Base-by-base conservation (phyloP, 2,888 invertebrate genomes). In the Parapristionchus giblindavisi region DNA sequence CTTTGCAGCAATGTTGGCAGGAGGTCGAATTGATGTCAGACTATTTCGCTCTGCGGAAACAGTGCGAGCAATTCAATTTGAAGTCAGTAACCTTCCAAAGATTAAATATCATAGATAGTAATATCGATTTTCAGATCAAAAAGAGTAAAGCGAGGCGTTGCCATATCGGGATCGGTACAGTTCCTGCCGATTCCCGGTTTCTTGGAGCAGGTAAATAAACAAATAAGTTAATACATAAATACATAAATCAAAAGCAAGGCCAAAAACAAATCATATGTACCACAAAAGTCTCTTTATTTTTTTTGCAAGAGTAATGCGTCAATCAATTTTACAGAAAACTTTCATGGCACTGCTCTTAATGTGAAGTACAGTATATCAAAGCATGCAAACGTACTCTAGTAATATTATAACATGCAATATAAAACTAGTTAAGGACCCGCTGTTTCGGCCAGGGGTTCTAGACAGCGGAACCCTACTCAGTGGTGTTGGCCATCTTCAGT, bases 81-180 rank as follows among this genome's bases (percentile, higher is more conserved):
- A 68, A 0, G 63, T 43, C n/a, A 24, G 63, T 32, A 21, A n/a
- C 17, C 14, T 29, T 54, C n/a, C 27, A 51, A 4, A 24, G 21
- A n/a, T 51, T 8, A 32, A 29, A n/a, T 34, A 6, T 8, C 40
- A 34, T 54, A n/a, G 6, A n/a, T 54, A 54, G n/a, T 54, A 6
- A n/a, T 14, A 6, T 54, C n/a, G 8, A 8, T 6, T 61, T 52
- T 82, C 92, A 95, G 89, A 91, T 93, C 60, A 95, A 93, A 1
- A 3, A 43, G 73, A 92, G 92, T 93, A 84, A 97, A 97, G 88
- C 92, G 94, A 4, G 96, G 96, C 2, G 91, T 96, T 5, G 90
- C 93, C 1, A 89, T 95, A 32, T 91, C 94, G 0, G 94, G 95
- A 1, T 93, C 93, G 0, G 94, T 93, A 89, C 95, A 92, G 87